phyloP scores from a whole-genome alignment of 2,113 vertebrate genomes.

The Cyanoramphus novaezelandiae region DNA sequence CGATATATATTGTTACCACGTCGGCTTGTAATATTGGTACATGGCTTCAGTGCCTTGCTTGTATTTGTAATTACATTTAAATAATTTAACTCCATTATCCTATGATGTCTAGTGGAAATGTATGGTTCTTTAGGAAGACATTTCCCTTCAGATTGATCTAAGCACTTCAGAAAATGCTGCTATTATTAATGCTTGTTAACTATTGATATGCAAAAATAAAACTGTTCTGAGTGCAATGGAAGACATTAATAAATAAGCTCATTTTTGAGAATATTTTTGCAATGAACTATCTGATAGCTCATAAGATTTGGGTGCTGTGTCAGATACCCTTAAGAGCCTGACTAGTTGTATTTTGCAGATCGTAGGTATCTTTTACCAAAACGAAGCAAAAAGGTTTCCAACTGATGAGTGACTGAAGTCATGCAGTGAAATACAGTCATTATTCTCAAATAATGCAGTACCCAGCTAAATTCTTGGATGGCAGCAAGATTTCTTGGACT shows the following conservation, averaged over 20 bases:
- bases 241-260: not conserved
- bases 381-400: not conserved
- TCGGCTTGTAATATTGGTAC: conserved; percentile 32
- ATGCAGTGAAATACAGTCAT: not conserved
- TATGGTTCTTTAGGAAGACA: conserved; percentile 9
- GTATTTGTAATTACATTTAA: conserved; percentile 69
- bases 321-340: not conserved
- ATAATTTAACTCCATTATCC: conserved; percentile 59
- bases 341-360: not conserved
- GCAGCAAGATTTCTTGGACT: not conserved
- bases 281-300: not conserved
- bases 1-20: conserved; percentile 36
- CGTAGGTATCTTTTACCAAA: not conserved
- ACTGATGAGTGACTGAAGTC: not conserved
- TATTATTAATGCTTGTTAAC: conserved; percentile 25
- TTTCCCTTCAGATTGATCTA: conserved; percentile 41
- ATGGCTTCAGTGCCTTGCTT: conserved; percentile 42
- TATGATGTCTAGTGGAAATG: conserved; percentile 22
- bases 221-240: not conserved
- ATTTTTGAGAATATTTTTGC: not conserved
- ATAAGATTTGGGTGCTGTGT: not conserved
- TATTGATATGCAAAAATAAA: conserved; percentile 27
- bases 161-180: conserved; percentile 30
- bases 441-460: not conserved
- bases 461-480: not conserved